phyloP scores from a whole-genome alignment of 2,888 invertebrate genomes.

The Tachystola acroxantha region DNA sequence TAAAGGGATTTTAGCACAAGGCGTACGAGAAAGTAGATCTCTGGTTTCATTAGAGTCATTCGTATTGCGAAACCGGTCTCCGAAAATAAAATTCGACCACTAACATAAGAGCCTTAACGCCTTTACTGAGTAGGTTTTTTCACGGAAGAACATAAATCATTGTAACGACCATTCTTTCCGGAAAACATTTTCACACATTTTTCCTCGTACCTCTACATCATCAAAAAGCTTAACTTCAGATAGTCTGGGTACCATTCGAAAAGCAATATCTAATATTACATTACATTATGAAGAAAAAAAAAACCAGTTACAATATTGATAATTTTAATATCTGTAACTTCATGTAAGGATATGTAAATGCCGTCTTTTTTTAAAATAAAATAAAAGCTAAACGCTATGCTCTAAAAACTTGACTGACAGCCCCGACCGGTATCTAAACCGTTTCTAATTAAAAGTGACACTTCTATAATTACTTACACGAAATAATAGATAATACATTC shows the following conservation, averaged over 20 bases:
- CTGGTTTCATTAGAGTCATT: no score
- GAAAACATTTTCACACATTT: constrained; percentile 60
- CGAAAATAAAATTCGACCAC: no score
- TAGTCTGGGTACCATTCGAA: background rate
- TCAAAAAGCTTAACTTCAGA: background rate
- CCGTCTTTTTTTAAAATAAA: constrained; percentile 2
- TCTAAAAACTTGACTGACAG: constrained; percentile 40
- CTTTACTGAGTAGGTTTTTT: constrained; percentile 50
- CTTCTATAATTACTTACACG: constrained; percentile 54
- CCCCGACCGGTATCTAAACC: constrained; percentile 41
- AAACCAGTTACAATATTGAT: no score
- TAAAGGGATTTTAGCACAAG: no score
- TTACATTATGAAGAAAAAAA: no score
- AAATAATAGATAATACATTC: constrained; percentile 31
- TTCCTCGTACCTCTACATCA: constrained; percentile 30
- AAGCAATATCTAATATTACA: no score
- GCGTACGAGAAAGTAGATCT: no score
- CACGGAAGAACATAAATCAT: constrained; percentile 56
- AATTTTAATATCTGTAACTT: no score
- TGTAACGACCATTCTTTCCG: constrained; percentile 55
- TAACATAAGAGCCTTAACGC: constrained; percentile 37
- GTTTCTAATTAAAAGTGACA: constrained; percentile 64
- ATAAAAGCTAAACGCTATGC: constrained; percentile 12
- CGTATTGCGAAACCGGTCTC: no score
- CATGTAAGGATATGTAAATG: background rate